Evolutionary conservation across 2,113 vertebrate species (phyloP), one percentile per base, ranked within the genome.

Genomic region (Heterotilapia buettikoferi): DNA sequence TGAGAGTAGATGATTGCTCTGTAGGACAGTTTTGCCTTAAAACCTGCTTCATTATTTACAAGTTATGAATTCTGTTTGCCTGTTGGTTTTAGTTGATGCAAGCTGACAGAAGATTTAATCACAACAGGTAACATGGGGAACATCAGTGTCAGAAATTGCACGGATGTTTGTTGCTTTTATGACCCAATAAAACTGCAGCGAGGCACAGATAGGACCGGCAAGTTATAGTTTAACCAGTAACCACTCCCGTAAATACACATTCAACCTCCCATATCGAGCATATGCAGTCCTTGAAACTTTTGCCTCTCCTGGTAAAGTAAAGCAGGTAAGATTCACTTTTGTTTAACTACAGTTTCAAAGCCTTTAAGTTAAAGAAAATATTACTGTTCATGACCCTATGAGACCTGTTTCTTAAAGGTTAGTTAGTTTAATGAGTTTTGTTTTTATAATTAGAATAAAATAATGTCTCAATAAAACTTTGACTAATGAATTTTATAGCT

Each of bases 201-300:
- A 73, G 4, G 2, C 18, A 31, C 43, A 56, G 40, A 84, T 78
- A 63, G 56, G 14, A 3, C 7, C 1, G 5, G 6, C 40, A 13
- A 66, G 92, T 94, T 88, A 90, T 3, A 81, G 1, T 85, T 91
- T 94, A 92, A 94, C 91, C 38, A 87, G 78, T 2, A 33, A 56
- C 19, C 53, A 57, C 83, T 13, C 19, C 71, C 9, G 1, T 12
- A 45, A 38, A 71, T 73, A 90, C 45, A 85, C 66, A 53, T 24
- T 50, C 18, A 52, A 18, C 26, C 4, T 43, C 24, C 24, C 1
- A 2, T 78, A 40, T 12, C 0, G 1, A 50, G 21, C 10, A 45
- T 45, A 47, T 29, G 40, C 14, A 38, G 83, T 50, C 43, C 83
- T 57, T 80, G 78, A 80, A 26, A 1, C 11, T 1, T 59, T 36